phyloP scores from a whole-genome alignment of 2,797 vertebrate species.

The Limosa lapponica region DNA sequence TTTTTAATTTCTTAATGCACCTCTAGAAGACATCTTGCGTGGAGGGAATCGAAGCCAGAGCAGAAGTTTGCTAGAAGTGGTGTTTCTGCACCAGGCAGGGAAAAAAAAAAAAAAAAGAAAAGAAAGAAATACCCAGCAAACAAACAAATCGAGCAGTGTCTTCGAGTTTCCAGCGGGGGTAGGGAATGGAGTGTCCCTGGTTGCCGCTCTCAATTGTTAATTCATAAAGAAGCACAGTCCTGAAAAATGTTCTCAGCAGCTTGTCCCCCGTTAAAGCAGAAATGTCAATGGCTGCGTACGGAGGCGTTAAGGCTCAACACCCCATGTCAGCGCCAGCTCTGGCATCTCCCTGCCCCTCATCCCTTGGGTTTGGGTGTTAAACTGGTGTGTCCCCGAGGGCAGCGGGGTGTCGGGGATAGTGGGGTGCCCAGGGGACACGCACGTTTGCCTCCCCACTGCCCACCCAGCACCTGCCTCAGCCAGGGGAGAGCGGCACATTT shows the following conservation, averaged over 20 bases:
- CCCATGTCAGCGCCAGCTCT: neutral
- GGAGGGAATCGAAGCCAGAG: neutral
- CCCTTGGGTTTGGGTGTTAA: neutral
- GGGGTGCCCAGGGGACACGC: neutral
- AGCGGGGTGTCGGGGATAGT: neutral
- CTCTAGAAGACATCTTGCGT: neutral
- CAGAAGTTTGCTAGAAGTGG: constrained; percentile 35
- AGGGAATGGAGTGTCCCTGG: constrained; percentile 5
- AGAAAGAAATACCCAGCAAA: neutral
- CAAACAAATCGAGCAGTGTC: constrained; percentile 46
- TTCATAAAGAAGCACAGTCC: constrained; percentile 48
- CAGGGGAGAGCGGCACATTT: neutral
- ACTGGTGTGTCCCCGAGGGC: neutral
- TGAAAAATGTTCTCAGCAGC: neutral
- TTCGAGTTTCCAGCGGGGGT: constrained; percentile 12
- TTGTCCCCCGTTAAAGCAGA: neutral
- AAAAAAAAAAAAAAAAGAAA: neutral
- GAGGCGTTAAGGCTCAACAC: neutral
- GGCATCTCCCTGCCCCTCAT: neutral
- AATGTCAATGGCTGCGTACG: neutral
- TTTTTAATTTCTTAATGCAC: neutral
- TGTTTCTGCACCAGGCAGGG: neutral
- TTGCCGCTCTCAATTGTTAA: constrained; percentile 24
- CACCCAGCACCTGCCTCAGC: neutral
- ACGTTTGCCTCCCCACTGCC: neutral